phyloP scores from a whole-genome alignment of 2,797 vertebrate genomes.

The Macrochelys suwanniensis region DNA sequence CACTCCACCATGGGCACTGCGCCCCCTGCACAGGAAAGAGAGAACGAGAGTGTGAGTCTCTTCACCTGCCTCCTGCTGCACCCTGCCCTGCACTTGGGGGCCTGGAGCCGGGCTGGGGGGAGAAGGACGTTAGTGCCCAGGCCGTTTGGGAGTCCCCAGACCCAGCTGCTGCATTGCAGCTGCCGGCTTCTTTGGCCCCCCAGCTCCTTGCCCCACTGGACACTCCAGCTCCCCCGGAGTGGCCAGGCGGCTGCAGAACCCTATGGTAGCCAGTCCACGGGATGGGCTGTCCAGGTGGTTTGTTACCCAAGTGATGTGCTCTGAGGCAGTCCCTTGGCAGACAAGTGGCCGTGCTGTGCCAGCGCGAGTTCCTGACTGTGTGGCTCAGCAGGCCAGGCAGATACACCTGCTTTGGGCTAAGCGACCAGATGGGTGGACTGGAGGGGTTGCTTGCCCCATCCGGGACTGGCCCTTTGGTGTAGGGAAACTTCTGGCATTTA shows the following conservation, averaged over 20 bases:
- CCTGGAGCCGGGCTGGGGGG: background rate
- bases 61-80: background rate
- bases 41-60: rapidly evolving
- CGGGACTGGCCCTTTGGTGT: rapidly evolving
- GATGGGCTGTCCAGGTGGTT: background rate
- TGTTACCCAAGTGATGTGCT: background rate
- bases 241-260: background rate
- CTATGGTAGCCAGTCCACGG: background rate
- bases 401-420: background rate
- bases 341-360: conserved; percentile 10
- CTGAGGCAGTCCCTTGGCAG: background rate
- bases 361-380: background rate
- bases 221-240: background rate
- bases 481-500: background rate
- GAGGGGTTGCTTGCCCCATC: background rate
- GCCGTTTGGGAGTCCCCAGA: background rate
- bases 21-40: conserved; percentile 26
- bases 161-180: background rate
- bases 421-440: background rate
- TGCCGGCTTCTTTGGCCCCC: background rate
- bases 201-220: background rate
- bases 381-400: background rate
- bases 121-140: background rate
- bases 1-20: conserved; percentile 5
- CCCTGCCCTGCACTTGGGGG: background rate